phyloP scores from a whole-genome alignment of 2,797 vertebrate genomes.

The Pogoniulus pusillus region DNA sequence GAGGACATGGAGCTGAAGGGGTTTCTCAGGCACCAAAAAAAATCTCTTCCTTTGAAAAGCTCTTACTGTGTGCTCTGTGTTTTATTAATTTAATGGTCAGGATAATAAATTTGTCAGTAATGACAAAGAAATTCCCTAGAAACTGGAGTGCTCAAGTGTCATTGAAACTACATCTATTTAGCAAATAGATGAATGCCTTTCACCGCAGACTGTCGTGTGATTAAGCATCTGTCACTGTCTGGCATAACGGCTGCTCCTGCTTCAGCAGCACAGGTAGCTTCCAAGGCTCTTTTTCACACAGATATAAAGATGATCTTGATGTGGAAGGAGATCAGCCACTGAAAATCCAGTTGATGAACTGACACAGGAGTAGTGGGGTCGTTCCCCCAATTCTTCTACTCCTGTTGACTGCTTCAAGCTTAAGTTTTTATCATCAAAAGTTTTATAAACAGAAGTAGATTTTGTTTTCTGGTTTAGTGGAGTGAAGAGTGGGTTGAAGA shows the following conservation, averaged over 20 bases:
- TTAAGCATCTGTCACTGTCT: constrained; percentile 53
- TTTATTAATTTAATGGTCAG: constrained; percentile 51
- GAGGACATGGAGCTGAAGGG: not conserved
- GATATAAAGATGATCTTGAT: not conserved
- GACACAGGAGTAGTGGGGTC: not conserved
- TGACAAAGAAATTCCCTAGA: constrained; percentile 61
- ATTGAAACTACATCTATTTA: constrained; percentile 66
- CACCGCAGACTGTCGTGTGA: not conserved
- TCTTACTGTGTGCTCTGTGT: not conserved
- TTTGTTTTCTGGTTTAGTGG: not conserved
- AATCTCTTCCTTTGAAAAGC: not conserved
- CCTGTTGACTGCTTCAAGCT: not conserved
- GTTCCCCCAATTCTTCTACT: not conserved
- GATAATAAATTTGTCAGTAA: constrained; percentile 68
- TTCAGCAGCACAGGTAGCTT: not conserved
- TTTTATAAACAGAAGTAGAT: not conserved
- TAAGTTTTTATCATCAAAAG: not conserved
- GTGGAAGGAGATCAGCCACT: not conserved
- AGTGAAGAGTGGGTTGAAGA: not conserved
- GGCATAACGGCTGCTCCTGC: not conserved
- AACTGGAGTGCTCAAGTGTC: constrained; percentile 53
- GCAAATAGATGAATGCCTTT: constrained; percentile 64
- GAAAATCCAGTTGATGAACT: not conserved
- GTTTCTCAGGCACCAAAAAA: not conserved
- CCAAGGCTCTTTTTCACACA: not conserved